Evolutionary conservation across 2,113 vertebrate species (phyloP).

Genomic region (Platanista minor): DNA sequence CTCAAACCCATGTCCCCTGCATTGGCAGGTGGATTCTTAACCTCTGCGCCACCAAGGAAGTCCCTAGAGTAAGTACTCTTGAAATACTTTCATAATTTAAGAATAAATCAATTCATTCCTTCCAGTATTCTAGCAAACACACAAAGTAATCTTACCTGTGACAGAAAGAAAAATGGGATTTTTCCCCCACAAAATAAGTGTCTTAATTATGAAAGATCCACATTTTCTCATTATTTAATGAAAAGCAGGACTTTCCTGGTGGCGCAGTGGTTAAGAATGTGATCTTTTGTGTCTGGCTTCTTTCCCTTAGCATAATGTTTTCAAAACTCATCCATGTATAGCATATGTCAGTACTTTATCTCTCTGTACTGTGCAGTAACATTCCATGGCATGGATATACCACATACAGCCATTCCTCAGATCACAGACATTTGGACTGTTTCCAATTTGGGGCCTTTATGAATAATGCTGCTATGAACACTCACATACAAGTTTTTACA

Average conservation of each 20-base stretch:
- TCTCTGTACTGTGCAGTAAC: background rate
- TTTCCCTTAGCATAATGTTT: background rate
- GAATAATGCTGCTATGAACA: background rate
- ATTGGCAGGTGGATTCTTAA: too few species aligned
- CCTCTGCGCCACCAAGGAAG: too few species aligned
- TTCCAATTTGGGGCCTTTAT: background rate
- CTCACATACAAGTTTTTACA: background rate
- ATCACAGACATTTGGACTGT: background rate
- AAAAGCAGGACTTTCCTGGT: background rate
- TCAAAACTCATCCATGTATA: background rate
- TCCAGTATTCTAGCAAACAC: background rate
- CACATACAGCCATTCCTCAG: background rate
- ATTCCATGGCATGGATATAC: background rate
- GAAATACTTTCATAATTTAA: conserved; percentile 1
- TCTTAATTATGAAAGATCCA: background rate
- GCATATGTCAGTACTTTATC: background rate
- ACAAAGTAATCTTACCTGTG: background rate
- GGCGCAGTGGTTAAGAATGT: too few species aligned
- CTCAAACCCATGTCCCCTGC: too few species aligned
- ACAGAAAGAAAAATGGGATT: background rate
- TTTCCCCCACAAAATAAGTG: background rate
- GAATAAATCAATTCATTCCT: background rate
- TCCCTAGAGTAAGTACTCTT: background rate
- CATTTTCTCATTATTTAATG: background rate
- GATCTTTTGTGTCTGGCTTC: background rate